Percentiles rank a stretch among this genome's conserved stretches.
Conservation (phyloP, 2,888 invertebrate species). For the Stomorhina lunata region DNA sequence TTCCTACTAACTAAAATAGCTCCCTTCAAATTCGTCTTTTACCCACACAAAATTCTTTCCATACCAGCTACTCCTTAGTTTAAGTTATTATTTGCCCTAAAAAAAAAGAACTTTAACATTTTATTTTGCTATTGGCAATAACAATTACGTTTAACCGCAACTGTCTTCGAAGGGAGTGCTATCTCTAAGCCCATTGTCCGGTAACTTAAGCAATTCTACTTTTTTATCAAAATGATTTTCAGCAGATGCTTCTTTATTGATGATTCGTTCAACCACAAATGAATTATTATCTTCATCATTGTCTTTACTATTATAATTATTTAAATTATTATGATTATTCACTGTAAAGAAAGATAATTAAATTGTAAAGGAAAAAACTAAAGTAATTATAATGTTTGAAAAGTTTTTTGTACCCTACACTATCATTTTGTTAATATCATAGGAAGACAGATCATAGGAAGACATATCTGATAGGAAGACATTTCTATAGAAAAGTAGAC, state of each 20-base stretch:
- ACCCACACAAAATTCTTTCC: not conserved
- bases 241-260: conserved; percentile 51
- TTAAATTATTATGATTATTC: conserved; percentile 30
- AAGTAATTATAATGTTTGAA: conserved; percentile 31
- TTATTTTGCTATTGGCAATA: conserved; percentile 56
- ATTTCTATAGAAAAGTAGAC: too few species aligned
- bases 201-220: conserved; percentile 17
- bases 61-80: not conserved
- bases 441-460: too few species aligned
- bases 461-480: too few species aligned
- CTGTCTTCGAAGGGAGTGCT: conserved; percentile 53
- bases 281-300: conserved; percentile 47
- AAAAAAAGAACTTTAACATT: conserved; percentile 19
- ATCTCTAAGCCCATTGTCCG: conserved; percentile 7
- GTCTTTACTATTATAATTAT: not conserved
- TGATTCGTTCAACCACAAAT: conserved; percentile 42
- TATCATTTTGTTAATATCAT: too few species aligned
- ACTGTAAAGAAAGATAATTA: conserved; percentile 22
- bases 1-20: not conserved
- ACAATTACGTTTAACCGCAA: conserved; percentile 49
- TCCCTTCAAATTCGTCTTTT: not conserved
- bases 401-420: not conserved
- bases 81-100: not conserved
- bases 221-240: conserved; percentile 7
- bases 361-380: not conserved